phyloP scores from a whole-genome alignment of 2,888 invertebrate species.

The Lycophotia porphyrea region DNA sequence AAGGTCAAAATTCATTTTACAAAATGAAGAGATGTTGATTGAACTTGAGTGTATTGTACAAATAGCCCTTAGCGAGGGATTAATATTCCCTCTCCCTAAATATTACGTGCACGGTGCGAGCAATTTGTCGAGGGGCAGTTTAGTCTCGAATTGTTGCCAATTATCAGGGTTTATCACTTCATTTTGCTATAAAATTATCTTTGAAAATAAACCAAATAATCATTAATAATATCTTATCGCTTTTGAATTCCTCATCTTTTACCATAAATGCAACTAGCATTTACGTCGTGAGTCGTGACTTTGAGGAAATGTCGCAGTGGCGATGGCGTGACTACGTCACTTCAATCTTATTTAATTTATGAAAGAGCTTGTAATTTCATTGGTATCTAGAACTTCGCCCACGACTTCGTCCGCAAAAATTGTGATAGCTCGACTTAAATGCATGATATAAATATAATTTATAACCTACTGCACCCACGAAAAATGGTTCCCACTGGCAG shows the following conservation, averaged over 20 bases:
- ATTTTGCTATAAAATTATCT: not conserved
- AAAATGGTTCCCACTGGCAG: too few relatives aligned
- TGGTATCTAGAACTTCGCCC: too few relatives aligned
- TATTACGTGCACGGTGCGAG: not conserved
- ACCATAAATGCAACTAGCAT: not conserved
- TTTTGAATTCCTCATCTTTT: not conserved
- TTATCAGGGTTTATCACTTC: slow-evolving; percentile 11
- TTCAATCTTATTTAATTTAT: not conserved
- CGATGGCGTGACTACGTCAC: not conserved
- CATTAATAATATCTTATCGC: not conserved
- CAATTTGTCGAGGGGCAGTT: slow-evolving; percentile 28
- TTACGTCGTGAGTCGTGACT: not conserved
- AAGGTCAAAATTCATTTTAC: slow-evolving; percentile 37
- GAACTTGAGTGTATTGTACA: slow-evolving; percentile 16
- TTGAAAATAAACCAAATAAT: not conserved
- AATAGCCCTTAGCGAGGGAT: slow-evolving; percentile 20
- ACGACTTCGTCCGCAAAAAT: too few relatives aligned
- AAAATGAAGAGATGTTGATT: slow-evolving; percentile 20
- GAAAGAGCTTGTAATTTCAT: not conserved
- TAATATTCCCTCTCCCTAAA: slow-evolving; percentile 28
- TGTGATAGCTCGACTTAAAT: too few relatives aligned
- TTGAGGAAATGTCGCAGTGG: not conserved
- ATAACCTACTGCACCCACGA: too few relatives aligned
- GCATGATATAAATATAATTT: too few relatives aligned
- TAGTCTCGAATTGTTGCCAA: slow-evolving; percentile 7